Evolutionary conservation across 1,140 invertebrate species (phyloP).

Genomic region (Lepidotrigona ventralis): DNA sequence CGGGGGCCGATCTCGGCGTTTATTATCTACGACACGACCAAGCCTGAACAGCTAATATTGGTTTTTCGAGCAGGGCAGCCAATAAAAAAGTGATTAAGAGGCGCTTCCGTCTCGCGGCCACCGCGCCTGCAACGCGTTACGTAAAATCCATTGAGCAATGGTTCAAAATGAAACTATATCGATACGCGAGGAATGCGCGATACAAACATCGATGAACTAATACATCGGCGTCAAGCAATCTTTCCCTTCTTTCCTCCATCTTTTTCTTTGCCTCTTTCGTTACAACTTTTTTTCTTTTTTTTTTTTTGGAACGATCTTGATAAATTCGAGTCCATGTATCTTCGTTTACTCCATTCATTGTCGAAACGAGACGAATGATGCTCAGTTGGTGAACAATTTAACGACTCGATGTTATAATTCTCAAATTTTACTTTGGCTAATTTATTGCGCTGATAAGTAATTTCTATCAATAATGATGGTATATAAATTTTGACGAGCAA

Average conservation of each 20-base stretch:
- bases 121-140: slow-evolving; percentile 38
- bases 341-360: too few species aligned
- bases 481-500: too few species aligned
- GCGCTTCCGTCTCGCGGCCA: slow-evolving; percentile 27
- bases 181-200: background rate
- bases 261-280: background rate
- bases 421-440: too few species aligned
- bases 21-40: slow-evolving; percentile 44
- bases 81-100: slow-evolving; percentile 54
- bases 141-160: slow-evolving; percentile 25
- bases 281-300: background rate
- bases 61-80: slow-evolving; percentile 33
- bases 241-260: background rate
- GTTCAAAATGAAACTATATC: slow-evolving; percentile 9
- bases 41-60: slow-evolving; percentile 55
- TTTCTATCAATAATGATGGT: too few species aligned
- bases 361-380: too few species aligned
- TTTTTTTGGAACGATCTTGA: background rate
- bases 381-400: too few species aligned
- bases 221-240: background rate
- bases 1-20: slow-evolving; percentile 28
- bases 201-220: background rate
- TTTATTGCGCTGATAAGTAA: too few species aligned
- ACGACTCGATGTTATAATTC: too few species aligned
- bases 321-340: too few species aligned